A percentile compares a stretch with the other conserved stretches of the same genome.
Conservation (phyloP, 2,113 vertebrate species). For the Helogale parvula region DNA sequence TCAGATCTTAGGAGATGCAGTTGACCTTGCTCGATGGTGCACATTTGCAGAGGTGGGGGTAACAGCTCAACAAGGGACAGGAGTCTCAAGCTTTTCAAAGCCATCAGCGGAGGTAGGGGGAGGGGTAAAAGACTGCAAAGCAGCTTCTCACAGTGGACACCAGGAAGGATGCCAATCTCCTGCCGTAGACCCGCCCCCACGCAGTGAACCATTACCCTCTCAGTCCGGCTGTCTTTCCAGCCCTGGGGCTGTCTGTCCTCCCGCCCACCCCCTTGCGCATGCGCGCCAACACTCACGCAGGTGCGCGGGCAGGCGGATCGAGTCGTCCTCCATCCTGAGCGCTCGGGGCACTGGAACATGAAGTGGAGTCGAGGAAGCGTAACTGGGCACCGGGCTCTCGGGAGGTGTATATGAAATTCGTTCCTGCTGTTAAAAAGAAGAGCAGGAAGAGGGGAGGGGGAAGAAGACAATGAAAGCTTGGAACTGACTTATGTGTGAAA, state of each 20-base stretch:
- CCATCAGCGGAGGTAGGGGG: neutral
- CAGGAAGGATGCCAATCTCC: neutral
- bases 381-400: conserved; percentile 93
- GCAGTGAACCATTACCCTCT: neutral
- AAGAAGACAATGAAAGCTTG: conserved; percentile 77
- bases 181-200: neutral
- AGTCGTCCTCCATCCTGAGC: conserved; percentile 96
- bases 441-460: neutral
- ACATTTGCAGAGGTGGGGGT: neutral
- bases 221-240: neutral
- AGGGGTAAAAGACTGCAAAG: neutral
- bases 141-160: neutral
- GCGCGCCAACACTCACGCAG: conserved; percentile 91
- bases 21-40: neutral
- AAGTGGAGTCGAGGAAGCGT: conserved; percentile 92
- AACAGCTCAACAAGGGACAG: rapidly evolving
- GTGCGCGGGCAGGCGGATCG: conserved; percentile 94
- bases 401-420: conserved; percentile 97
- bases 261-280: rapidly evolving
- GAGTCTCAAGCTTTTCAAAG: neutral
- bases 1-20: neutral
- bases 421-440: conserved; percentile 95
- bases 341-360: conserved; percentile 94
- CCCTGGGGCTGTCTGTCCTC: rapidly evolving
- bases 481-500: conserved; percentile 65